Percentiles rank a stretch among this genome's conserved stretches.
phyloP scores from a whole-genome alignment of 1,140 invertebrate genomes.

The Armadillidium nasatum region DNA sequence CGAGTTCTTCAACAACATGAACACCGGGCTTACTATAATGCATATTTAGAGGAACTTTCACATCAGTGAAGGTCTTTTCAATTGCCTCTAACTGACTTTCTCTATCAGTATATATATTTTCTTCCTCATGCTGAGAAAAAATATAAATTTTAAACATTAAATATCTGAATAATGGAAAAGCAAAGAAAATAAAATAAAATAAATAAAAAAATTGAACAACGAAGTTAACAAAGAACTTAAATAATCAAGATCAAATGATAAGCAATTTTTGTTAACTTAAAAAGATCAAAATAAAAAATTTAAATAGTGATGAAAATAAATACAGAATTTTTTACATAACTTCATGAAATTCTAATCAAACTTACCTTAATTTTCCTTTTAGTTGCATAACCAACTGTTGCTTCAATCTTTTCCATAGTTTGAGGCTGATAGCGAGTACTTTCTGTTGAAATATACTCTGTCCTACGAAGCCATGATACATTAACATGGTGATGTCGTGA shows the following conservation, averaged over 20 bases:
- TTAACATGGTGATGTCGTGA: constrained; percentile 82
- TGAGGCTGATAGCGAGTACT: constrained; percentile 94
- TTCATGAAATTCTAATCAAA: not conserved
- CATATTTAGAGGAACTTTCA: constrained; percentile 76
- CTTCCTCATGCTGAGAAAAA: constrained; percentile 64
- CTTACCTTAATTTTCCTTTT: constrained; percentile 31
- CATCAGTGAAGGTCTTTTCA: constrained; percentile 94
- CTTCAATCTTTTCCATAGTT: constrained; percentile 93
- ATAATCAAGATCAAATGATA: not conserved
- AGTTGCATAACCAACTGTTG: constrained; percentile 74
- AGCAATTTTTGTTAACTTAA: no score
- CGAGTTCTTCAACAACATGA: constrained; percentile 78
- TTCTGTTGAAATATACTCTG: constrained; percentile 98
- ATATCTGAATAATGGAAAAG: not conserved
- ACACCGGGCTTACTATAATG: constrained; percentile 95
- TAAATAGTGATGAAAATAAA: no score
- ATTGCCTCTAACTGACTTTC: constrained; percentile 97
- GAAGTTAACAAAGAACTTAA: not conserved
- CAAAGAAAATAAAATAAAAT: constrained; percentile 16
- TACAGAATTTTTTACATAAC: no score
- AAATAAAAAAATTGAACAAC: not conserved
- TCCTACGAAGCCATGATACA: constrained; percentile 93
- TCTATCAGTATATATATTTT: constrained; percentile 91
- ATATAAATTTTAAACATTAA: constrained; percentile 24
- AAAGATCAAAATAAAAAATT: no score